Evolutionary conservation across 1,140 invertebrate species (phyloP).

Genomic region (Vanessa tameamea): DNA sequence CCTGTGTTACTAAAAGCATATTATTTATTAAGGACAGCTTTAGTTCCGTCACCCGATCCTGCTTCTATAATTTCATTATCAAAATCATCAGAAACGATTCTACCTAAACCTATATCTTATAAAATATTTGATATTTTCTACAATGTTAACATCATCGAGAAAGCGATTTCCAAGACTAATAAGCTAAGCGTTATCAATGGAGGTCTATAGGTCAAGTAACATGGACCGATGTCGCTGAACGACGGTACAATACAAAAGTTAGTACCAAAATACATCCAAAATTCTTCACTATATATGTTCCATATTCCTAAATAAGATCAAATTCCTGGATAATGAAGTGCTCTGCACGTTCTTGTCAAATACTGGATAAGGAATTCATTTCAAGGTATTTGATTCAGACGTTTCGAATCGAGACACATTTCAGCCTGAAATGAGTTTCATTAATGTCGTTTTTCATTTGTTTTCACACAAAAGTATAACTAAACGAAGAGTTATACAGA

Average conservation of each 20-base stretch:
- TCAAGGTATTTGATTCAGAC: background rate
- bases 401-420: background rate
- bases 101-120: conserved; percentile 59
- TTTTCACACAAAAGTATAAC: background rate
- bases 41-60: conserved; percentile 30
- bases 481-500: conserved; percentile 2
- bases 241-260: conserved; percentile 71
- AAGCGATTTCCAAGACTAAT: conserved; percentile 59
- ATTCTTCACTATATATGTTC: conserved; percentile 29
- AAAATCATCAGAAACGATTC: conserved; percentile 54
- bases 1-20: conserved; percentile 20
- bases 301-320: conserved; percentile 21
- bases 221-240: conserved; percentile 67
- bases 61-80: conserved; percentile 42
- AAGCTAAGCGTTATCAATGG: conserved; percentile 70
- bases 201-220: conserved; percentile 57
- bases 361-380: background rate
- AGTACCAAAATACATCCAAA: conserved; percentile 76
- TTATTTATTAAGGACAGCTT: conserved; percentile 16
- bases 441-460: background rate
- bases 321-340: conserved; percentile 12
- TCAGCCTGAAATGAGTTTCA: background rate
- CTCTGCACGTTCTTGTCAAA: conserved; percentile 9
- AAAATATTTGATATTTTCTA: conserved; percentile 65
- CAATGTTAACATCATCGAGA: conserved; percentile 57